Evolutionary conservation across 2,113 vertebrate genomes (phyloP).

Genomic region (Gallinago undulata): DNA sequence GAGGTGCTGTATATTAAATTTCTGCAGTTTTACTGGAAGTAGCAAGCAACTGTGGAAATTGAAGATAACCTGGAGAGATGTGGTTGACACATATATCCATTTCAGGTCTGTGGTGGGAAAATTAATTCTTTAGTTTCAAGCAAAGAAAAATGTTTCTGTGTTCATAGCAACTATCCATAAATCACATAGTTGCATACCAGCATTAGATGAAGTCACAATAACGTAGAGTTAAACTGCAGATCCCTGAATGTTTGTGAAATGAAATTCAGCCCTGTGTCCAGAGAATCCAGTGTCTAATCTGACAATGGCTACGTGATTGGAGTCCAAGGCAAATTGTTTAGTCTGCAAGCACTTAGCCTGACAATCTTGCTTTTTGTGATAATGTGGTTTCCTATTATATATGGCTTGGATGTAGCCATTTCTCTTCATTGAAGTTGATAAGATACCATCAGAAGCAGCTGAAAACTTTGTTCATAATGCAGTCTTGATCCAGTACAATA

Average conservation of each 20-base stretch:
- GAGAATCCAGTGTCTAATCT: neutral
- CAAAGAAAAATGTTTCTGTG: neutral
- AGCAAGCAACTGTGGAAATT: neutral
- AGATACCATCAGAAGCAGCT: neutral
- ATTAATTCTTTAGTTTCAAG: neutral
- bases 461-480: neutral
- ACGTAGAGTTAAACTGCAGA: neutral
- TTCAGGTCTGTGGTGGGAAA: neutral
- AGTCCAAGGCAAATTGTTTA: neutral
- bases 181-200: neutral
- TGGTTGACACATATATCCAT: neutral
- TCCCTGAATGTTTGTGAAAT: neutral
- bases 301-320: rapidly evolving
- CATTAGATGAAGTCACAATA: neutral
- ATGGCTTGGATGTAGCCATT: neutral
- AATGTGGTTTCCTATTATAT: neutral
- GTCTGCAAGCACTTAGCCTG: neutral
- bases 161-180: neutral
- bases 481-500: neutral
- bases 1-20: neutral
- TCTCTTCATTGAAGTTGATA: neutral
- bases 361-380: neutral
- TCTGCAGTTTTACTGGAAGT: neutral
- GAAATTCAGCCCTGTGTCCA: neutral
- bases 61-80: neutral